Base-by-base conservation (phyloP, 2,888 invertebrate species). In the Morpho helenor region DNA sequence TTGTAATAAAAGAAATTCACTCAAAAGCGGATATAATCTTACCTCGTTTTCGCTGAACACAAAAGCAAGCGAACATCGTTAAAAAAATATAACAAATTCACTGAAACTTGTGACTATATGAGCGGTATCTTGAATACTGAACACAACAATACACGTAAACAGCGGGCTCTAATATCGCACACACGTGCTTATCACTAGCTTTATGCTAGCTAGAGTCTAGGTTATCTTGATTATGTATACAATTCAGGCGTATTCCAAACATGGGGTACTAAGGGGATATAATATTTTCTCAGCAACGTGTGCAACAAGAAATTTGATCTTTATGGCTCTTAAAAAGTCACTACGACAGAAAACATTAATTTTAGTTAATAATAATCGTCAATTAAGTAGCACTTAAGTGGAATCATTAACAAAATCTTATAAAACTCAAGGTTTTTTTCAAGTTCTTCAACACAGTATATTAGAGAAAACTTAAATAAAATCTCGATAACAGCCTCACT, bases 111-210 rank as follows among this genome's bases (percentile, higher is more conserved):
- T 79, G 74, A 74, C 82, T 72, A 73, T 72, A 70, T 69, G 74
- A 77, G 74, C 83, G 79, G 74, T 82, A 77, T 81, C 79, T 79
- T 76, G 70, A 74, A 77, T 70, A 86, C 87, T 86, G 87, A 84
- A 83, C 76, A 79, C 69, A 76, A 80, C 77, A 79, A 78, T 74
- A 72, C 73, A 71, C 67, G 70, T 74, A 74, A 78, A 77, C 72
- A 74, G 69, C 73, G 71, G 65, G 69, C 76, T 76, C 70, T 72
- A 75, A 74, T 79, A 74, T 72, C 67, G 71, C 69, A 69, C 71
- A 66, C 63, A 80, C 77, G 78, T 79, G 84, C 82, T 88, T 87
- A 88, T 87, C 87, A 81, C 73, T 72, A 68, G 31, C 64, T 68
- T 73, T 71, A 67, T 71, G 66, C 68, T 67, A 64, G 66, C 68